Percentiles rank a stretch among this genome's conserved stretches.
Evolutionary conservation across 2,797 vertebrate genomes (phyloP).

Genomic region (Microhierax caerulescens): DNA sequence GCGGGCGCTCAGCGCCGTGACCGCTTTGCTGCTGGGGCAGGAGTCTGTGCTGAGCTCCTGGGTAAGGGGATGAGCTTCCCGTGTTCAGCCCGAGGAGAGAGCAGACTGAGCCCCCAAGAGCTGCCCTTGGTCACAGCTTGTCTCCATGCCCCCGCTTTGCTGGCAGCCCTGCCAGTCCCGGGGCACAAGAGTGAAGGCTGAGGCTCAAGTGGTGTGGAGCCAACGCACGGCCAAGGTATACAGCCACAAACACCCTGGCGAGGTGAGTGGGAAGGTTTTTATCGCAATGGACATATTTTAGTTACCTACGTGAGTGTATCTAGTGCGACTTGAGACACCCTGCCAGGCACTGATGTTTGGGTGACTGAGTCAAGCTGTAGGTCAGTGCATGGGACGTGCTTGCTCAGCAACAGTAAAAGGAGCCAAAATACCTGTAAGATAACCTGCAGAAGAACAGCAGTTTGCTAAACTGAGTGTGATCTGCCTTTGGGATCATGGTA

Average conservation of each 20-base stretch:
- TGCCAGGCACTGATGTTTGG: not conserved
- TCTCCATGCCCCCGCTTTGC: not conserved
- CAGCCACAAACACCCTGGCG: too few relatives aligned
- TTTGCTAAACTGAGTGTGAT: not conserved
- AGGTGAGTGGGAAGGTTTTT: not conserved
- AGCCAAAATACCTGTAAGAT: not conserved
- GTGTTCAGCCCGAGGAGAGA: not conserved
- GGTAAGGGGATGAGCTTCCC: not conserved
- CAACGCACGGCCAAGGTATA: rapidly evolving
- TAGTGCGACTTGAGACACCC: not conserved
- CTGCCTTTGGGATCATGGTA: not conserved
- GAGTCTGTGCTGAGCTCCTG: not conserved
- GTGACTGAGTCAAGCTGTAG: not conserved
- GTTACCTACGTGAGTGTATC: not conserved
- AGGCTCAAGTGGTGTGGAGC: not conserved
- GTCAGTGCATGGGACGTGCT: not conserved
- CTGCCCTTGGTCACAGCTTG: not conserved
- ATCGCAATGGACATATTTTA: not conserved
- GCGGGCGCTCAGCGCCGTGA: not conserved
- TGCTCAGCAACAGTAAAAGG: not conserved
- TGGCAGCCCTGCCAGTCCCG: not conserved
- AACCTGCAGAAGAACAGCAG: not conserved
- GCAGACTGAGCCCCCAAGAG: not conserved
- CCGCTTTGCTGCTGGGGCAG: not conserved
- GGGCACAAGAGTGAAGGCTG: not conserved